phyloP scores from a whole-genome alignment of 2,797 vertebrate species.

The Sebastes jordani region DNA sequence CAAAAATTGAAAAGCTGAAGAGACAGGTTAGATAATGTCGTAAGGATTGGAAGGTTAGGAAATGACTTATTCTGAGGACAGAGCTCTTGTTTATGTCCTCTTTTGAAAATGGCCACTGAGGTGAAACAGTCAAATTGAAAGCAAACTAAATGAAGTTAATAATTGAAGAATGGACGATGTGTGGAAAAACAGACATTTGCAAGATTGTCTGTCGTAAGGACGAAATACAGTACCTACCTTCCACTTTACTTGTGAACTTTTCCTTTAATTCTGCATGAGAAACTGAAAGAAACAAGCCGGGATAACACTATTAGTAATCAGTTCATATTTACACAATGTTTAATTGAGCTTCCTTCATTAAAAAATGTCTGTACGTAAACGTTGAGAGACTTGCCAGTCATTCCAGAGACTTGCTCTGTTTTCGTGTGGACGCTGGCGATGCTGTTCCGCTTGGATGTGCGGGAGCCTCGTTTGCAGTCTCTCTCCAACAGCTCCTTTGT shows the following conservation, averaged over 20 bases:
- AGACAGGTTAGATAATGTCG: constrained; percentile 16
- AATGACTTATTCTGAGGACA: constrained; percentile 6
- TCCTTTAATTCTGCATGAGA: constrained; percentile 63
- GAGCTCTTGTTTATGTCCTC: constrained; percentile 37
- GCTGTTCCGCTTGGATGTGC: constrained; percentile 70
- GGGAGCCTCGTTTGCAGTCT: constrained; percentile 67
- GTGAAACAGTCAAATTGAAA: constrained; percentile 45
- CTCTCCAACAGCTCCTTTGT: constrained; percentile 58
- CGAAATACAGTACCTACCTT: constrained; percentile 62
- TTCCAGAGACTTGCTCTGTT: constrained; percentile 24
- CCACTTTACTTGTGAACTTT: constrained; percentile 68
- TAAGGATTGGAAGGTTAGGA: not conserved
- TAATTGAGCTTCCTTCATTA: not conserved
- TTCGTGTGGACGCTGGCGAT: constrained; percentile 58
- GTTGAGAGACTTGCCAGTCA: constrained; percentile 64
- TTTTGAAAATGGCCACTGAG: constrained; percentile 40
- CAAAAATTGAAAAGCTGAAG: constrained; percentile 26
- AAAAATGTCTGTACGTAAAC: not conserved
- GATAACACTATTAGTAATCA: too few relatives aligned
- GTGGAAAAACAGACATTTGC: not conserved
- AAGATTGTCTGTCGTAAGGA: not conserved
- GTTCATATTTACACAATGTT: not conserved
- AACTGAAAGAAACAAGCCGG: not conserved
- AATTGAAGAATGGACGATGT: constrained; percentile 1
- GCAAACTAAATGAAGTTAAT: not conserved